These are phyloP conservation scores for Amphiprion clarkii DNA, from an alignment of 2,797 vertebrate species.

Conservation along the genomic window DNA sequence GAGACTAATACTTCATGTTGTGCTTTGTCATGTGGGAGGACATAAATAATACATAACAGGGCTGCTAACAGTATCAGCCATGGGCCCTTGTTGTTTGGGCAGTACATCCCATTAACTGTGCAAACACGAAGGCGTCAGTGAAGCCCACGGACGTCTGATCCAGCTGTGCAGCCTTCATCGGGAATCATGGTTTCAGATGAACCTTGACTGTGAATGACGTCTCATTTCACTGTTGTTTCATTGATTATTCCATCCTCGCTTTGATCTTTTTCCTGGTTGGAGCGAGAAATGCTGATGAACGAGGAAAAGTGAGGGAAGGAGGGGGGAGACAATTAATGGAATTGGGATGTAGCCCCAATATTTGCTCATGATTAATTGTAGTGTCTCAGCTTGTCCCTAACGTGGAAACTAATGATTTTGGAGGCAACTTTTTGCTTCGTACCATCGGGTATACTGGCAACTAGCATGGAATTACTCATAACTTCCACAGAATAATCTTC, in stretches of 20 bases:
- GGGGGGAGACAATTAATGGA: constrained; percentile 12
- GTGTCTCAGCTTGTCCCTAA: neutral
- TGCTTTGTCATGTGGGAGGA: constrained; percentile 4
- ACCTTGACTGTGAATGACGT: constrained; percentile 30
- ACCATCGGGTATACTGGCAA: neutral
- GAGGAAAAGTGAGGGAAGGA: neutral
- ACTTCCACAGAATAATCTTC: neutral
- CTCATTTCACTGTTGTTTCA: constrained; percentile 48
- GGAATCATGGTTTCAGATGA: constrained; percentile 41
- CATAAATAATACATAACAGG: constrained; percentile 37
- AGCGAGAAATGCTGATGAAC: constrained; percentile 30
- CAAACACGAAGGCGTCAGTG: constrained; percentile 43
- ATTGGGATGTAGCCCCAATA: constrained; percentile 3
- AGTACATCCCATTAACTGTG: constrained; percentile 35
- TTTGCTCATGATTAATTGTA: constrained; percentile 1
- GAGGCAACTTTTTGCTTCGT: too few relatives aligned
- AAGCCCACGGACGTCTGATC: constrained; percentile 42
- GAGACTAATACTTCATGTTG: too few relatives aligned
- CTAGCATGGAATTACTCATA: neutral
- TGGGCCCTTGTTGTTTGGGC: constrained; percentile 21
- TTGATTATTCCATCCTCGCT: constrained; percentile 25
- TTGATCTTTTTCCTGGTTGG: constrained; percentile 19
- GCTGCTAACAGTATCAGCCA: constrained; percentile 21
- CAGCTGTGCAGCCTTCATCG: constrained; percentile 49
- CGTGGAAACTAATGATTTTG: too few relatives aligned